Base-by-base conservation (phyloP, 2,888 invertebrate species). In the Noctua janthe region DNA sequence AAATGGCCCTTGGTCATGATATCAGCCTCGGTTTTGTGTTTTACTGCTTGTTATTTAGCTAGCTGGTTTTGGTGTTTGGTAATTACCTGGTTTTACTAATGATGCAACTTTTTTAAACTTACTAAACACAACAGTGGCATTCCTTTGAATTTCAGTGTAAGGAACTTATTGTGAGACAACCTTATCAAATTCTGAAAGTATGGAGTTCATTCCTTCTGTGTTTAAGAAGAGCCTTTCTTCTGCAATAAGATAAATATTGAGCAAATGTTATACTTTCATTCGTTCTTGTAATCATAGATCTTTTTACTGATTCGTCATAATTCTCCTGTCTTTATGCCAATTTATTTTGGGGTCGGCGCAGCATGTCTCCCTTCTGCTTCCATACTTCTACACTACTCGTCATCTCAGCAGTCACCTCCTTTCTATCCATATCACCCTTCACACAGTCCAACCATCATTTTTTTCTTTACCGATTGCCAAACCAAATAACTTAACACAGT, bases 401-500 rank as follows among this genome's bases (percentile, higher is more conserved):
- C 59, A 56, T 56, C 56, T n/a, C 11, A 56, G 3, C n/a, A 56
- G 3, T 4, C 4, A n/a, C n/a, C n/a, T n/a, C 56, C n/a, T n/a
- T 11, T 59, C 56, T 11, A 59, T n/a, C n/a, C 11, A 23, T n/a
- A 11, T n/a, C 11, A 59, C n/a, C n/a, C 56, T 59, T n/a, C n/a
- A 23, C 11, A 59, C 56, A n/a, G 4, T 59, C n/a, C 56, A 11
- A n/a, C 56, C 56, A 59, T 11, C n/a, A 5, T 11, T n/a, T 56
- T 23, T 56, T n/a, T n/a, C 15, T 64, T 10, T 23, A 49, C 39
- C 6, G 39, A 72, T 78, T 54, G 71, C 77, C 35, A 69, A 66
- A 67, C 69, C 17, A 75, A 74, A 84, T 64, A 72, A 74, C 43
- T 85, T 75, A 39, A 81, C 75, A 79, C 74, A 62, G 71, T 75